Evolutionary conservation across 1,140 invertebrate species (phyloP), one percentile per base, ranked within the genome.

Genomic region (Bursaphelenchus mucronatus): DNA sequence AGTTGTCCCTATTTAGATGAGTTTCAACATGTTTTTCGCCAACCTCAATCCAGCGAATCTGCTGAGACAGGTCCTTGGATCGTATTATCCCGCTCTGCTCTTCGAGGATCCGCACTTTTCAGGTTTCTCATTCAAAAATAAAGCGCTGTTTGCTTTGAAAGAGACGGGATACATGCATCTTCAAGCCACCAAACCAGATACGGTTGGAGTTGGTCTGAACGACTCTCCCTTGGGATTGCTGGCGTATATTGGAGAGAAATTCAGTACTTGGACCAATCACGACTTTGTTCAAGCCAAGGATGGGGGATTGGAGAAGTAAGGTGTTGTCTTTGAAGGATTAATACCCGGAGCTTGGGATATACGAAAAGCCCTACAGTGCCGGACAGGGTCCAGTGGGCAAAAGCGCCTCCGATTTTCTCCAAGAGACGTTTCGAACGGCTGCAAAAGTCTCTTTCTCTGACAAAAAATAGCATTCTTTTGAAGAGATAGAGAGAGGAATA

Each of bases 181-280:
- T 44, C 91, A 94, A 82, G 85, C 89, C 2, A 91, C 90, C 0
- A 93, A 92, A 81, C 91, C 91, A 8, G 91, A 94, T 78, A 94
- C 92, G 10, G 83, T 94, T 64, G 61, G 30, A 5, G 67, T 69
- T 51, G 45, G 49, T 4, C 63, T 73, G 50, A 72, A 80, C 30
- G 81, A 85, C 49, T 82, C 81, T 45, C 90, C 90, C 0, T 84
- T 86, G 0, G 89, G 88, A 0, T 76, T 92, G 30, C 89, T 90
- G 4, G 88, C 86, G 0, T 92, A 92, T 70, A 87, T 91, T 9
- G 75, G 91, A 3, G 91, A 93, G 80, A 92, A 92, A 81, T 90
- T 91, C 76, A 88, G 87, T 9, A 84, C 87, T 0, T 89, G 87
- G 86, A 90, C 88, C 0, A 87, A 91, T 78, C n/a, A 41, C 0